A percentile compares a stretch with the other conserved stretches of the same genome.
Evolutionary conservation across 2,113 vertebrate genomes (phyloP).

Genomic region (Peromyscus maniculatus): DNA sequence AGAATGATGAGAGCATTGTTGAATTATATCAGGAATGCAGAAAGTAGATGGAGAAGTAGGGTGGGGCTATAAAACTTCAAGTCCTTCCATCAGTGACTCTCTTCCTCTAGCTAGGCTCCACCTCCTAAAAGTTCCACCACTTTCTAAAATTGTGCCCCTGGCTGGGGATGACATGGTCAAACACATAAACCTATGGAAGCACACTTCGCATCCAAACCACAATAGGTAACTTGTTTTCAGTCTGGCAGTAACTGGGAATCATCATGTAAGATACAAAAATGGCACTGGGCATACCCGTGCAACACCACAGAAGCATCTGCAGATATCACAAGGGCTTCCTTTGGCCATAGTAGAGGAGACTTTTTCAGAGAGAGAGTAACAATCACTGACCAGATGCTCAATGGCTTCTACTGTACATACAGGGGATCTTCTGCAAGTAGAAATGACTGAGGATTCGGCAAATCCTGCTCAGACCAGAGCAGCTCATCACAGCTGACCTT

Average conservation of each 20-base stretch:
- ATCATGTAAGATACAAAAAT: neutral
- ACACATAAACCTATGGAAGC: neutral
- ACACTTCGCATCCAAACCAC: neutral
- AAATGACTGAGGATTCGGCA: neutral
- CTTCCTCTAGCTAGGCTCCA: neutral
- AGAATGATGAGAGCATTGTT: too few species aligned
- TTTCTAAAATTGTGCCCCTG: neutral
- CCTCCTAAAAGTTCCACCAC: neutral
- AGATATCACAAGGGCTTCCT: neutral
- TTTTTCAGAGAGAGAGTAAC: neutral
- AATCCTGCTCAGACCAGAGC: neutral
- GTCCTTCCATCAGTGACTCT: neutral
- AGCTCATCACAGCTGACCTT: neutral
- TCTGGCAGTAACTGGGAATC: neutral
- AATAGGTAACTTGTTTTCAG: neutral
- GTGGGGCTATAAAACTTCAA: neutral
- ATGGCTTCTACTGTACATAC: neutral
- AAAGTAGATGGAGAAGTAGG: neutral
- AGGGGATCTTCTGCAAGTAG: neutral
- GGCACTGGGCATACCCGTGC: rapidly evolving
- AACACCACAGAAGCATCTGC: neutral
- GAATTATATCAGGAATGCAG: neutral
- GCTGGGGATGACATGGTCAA: neutral
- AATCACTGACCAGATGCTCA: neutral
- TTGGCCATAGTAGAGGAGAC: neutral